A percentile compares a stretch with the other conserved stretches of the same genome.
Evolutionary conservation across 2,797 vertebrate genomes (phyloP).

Genomic region (Paedocypris micromegethes): DNA sequence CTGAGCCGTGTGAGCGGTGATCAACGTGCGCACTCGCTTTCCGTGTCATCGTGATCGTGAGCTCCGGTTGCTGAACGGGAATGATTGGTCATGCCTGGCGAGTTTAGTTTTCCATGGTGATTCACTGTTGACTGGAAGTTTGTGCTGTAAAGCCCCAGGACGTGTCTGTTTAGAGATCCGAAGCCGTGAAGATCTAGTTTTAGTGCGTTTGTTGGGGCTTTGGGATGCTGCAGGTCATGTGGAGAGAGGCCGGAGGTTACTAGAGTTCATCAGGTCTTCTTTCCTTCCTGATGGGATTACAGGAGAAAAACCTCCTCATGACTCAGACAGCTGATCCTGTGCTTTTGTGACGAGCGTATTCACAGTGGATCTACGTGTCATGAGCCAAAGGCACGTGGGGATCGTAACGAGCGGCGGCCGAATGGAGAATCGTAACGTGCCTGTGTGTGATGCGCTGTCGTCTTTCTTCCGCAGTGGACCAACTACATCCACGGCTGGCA

Average conservation of each 20-base stretch:
- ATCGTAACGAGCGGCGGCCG: too few relatives aligned
- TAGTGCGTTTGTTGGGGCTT: too few relatives aligned
- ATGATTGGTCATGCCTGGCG: too few relatives aligned
- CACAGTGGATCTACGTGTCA: constrained; percentile 3
- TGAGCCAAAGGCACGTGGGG: neutral
- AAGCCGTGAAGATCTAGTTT: too few relatives aligned
- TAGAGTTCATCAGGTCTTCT: constrained; percentile 30
- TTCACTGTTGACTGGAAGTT: neutral
- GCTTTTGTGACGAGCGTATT: constrained; percentile 24
- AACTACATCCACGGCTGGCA: constrained; percentile 99
- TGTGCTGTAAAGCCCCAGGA: neutral
- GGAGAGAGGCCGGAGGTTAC: constrained; percentile 28
- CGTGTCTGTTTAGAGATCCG: too few relatives aligned
- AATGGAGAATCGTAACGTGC: too few relatives aligned
- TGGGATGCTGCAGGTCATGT: constrained; percentile 14
- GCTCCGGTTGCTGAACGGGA: too few relatives aligned
- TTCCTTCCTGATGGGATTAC: constrained; percentile 38
- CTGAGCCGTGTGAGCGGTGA: too few relatives aligned
- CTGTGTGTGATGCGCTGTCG: neutral
- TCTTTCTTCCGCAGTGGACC: constrained; percentile 78
- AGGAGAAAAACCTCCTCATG: constrained; percentile 26
- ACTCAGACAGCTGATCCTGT: constrained; percentile 18
- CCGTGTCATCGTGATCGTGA: too few relatives aligned
- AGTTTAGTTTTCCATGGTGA: neutral
- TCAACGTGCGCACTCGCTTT: too few relatives aligned